phyloP scores from a whole-genome alignment of 2,113 vertebrate species.

The Rhizomys pruinosus region DNA sequence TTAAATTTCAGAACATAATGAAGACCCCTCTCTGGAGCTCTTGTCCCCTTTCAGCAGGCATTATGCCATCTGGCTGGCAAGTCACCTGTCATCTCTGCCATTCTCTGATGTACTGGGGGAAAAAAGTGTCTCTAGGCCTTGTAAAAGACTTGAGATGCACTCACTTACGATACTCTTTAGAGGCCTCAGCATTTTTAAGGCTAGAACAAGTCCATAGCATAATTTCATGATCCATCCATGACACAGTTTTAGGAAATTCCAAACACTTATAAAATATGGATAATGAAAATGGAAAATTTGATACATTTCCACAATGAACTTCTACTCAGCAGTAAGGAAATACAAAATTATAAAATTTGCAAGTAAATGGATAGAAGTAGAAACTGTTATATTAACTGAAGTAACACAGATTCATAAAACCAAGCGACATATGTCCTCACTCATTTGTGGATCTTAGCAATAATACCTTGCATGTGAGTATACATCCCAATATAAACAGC shows the following conservation, averaged over 20 bases:
- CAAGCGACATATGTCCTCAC: too few species aligned
- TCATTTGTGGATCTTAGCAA: too few species aligned
- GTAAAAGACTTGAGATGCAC: background rate
- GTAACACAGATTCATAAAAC: too few species aligned
- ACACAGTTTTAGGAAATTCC: background rate
- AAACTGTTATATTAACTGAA: too few species aligned
- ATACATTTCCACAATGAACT: too few species aligned
- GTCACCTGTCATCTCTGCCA: background rate
- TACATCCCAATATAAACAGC: too few species aligned
- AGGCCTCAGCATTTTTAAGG: background rate
- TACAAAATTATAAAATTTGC: too few species aligned
- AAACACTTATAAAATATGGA: background rate
- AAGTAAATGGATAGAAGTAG: too few species aligned
- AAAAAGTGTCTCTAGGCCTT: background rate
- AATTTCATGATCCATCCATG: background rate
- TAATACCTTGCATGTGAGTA: too few species aligned
- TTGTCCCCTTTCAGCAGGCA: background rate
- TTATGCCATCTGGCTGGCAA: conserved; percentile 18
- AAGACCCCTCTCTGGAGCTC: background rate
- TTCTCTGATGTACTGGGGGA: background rate
- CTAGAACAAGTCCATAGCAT: background rate
- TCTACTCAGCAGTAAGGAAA: too few species aligned
- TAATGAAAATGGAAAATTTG: too few species aligned
- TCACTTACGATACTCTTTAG: background rate
- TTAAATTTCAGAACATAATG: conserved; percentile 73